These are phyloP conservation scores for Oppia nitens DNA, from an alignment of 1,140 invertebrate species.

Conservation along the genomic window DNA sequence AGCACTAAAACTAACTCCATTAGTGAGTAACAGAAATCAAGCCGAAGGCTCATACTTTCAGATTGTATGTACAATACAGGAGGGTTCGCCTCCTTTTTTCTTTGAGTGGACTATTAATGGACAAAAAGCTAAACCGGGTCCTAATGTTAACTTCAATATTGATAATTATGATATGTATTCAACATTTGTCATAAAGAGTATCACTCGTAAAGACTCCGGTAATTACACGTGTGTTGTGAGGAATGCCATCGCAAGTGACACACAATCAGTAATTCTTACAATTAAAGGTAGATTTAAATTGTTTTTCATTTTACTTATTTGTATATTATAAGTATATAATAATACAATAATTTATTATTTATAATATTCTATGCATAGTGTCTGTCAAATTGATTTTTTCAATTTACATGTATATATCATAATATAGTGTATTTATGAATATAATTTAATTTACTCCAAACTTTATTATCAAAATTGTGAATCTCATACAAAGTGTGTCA, in stretches of 20 bases:
- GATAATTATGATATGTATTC: constrained; percentile 12
- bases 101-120: constrained; percentile 15
- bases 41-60: constrained; percentile 6
- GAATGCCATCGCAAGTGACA: constrained; percentile 44
- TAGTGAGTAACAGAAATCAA: constrained; percentile 4
- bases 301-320: not conserved
- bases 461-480: no score
- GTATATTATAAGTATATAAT: no score
- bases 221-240: constrained; percentile 54
- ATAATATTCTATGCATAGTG: no score
- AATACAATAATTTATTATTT: no score
- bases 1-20: constrained; percentile 4
- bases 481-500: no score
- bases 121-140: not conserved
- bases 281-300: constrained; percentile 13
- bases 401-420: no score
- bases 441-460: no score
- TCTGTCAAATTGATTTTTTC: no score
- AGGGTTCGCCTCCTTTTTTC: constrained; percentile 1
- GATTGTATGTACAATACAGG: constrained; percentile 1
- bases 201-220: constrained; percentile 39
- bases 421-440: no score
- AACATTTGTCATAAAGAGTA: constrained; percentile 27
- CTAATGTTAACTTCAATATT: not conserved
- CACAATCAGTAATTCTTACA: constrained; percentile 35